Conservation (phyloP, 1,140 invertebrate species). For the Trachymyrmex cornetzi region DNA sequence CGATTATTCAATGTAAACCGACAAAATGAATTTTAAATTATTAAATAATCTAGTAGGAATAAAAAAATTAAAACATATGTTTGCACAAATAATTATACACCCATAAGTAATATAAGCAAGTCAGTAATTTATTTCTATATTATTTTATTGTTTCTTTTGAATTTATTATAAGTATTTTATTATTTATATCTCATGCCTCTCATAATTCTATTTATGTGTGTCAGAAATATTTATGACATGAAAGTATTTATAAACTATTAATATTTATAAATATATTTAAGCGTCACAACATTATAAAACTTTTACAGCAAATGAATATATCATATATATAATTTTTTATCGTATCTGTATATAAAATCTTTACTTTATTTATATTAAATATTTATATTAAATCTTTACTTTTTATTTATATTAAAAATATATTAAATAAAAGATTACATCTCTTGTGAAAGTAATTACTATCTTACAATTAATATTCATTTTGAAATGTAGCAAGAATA, state of each 20-base stretch:
- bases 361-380: not conserved
- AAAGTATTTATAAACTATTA: conserved; percentile 1
- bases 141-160: not conserved
- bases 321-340: not conserved
- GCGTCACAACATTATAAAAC: not conserved
- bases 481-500: not conserved
- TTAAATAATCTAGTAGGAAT: not conserved
- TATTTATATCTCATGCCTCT: conserved; percentile 11
- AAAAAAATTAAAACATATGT: not conserved
- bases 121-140: not conserved
- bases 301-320: not conserved
- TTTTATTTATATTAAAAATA: no score
- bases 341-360: not conserved
- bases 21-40: not conserved
- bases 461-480: conserved; percentile 19
- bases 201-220: not conserved
- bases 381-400: no score
- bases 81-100: not conserved
- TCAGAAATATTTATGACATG: not conserved
- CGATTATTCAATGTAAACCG: not conserved
- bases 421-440: conserved; percentile 11
- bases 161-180: conserved; percentile 1
- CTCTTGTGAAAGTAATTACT: not conserved
- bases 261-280: conserved; percentile 8
- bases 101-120: not conserved